phyloP scores from a whole-genome alignment of 2,888 invertebrate species.

The Pyrrhia umbra region DNA sequence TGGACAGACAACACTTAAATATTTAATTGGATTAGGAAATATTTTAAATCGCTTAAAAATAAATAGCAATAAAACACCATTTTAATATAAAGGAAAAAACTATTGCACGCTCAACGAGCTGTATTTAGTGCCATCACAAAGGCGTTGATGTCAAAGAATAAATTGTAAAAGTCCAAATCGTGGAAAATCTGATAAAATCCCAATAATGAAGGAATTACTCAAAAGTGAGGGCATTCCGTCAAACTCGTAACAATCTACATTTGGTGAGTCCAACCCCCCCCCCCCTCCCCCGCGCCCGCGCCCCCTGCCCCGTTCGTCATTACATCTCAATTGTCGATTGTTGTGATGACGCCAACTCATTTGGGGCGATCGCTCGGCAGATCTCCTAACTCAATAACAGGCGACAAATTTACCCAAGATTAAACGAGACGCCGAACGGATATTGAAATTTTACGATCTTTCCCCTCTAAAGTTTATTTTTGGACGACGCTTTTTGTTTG shows the following conservation, averaged over 20 bases:
- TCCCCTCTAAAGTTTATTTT: slow-evolving; percentile 71
- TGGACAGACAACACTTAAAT: no score
- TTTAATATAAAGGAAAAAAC: slow-evolving; percentile 27
- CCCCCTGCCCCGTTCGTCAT: slow-evolving; percentile 40
- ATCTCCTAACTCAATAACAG: slow-evolving; percentile 65
- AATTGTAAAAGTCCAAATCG: slow-evolving; percentile 32
- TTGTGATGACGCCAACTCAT: slow-evolving; percentile 66
- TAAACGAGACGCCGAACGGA: slow-evolving; percentile 75
- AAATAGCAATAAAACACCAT: no score
- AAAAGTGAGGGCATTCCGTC: slow-evolving; percentile 47
- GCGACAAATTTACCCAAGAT: slow-evolving; percentile 77
- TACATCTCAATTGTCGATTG: slow-evolving; percentile 67
- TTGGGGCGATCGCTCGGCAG: slow-evolving; percentile 57
- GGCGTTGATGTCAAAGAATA: slow-evolving; percentile 42
- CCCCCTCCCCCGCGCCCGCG: neutral
- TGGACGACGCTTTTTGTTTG: slow-evolving; percentile 64
- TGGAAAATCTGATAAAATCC: slow-evolving; percentile 47
- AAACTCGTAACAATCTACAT: slow-evolving; percentile 61
- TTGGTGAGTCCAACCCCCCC: slow-evolving; percentile 1
- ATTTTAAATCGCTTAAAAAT: no score
- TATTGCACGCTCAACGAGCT: slow-evolving; percentile 34
- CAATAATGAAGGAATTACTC: slow-evolving; percentile 54
- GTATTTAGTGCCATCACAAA: slow-evolving; percentile 37
- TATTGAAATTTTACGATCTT: slow-evolving; percentile 79
- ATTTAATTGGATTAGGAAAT: no score